Evolutionary conservation across 2,888 invertebrate genomes (phyloP).

Genomic region (Therioaphis trifolii): DNA sequence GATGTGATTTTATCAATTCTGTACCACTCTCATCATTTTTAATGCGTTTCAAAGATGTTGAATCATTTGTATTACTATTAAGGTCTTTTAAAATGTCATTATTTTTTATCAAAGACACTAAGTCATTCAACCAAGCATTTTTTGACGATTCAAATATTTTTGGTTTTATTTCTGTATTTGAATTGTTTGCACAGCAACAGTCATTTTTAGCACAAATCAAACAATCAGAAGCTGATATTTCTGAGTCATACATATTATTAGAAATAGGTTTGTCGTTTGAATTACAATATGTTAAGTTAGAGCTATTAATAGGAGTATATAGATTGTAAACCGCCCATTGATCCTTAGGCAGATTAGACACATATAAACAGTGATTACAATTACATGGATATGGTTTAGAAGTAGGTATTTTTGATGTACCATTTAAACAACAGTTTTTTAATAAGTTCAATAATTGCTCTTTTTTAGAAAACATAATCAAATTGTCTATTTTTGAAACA

Average conservation of each 20-base stretch:
- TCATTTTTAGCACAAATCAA: too few relatives aligned
- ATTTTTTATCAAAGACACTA: slow-evolving; percentile 29
- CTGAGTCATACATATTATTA: background rate
- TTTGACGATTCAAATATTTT: background rate
- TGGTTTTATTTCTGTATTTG: too few relatives aligned
- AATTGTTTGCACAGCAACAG: too few relatives aligned
- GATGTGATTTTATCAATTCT: background rate
- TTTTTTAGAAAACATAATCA: background rate
- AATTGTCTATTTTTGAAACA: background rate
- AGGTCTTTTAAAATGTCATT: background rate
- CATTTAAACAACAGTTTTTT: background rate
- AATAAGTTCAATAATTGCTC: background rate
- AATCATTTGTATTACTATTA: background rate
- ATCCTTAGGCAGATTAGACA: background rate
- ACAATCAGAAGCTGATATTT: background rate
- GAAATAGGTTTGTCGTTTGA: background rate
- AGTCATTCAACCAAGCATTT: slow-evolving; percentile 19
- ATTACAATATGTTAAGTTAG: too few relatives aligned
- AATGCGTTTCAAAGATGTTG: background rate
- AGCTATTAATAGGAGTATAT: background rate
- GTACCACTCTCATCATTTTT: background rate
- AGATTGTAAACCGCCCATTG: background rate
- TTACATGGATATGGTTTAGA: slow-evolving; percentile 7
- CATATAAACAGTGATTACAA: slow-evolving; percentile 6
- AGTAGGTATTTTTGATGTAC: background rate